These are phyloP conservation scores for Idaea aversata DNA, from an alignment of 2,888 invertebrate genomes.

Conservation along the genomic window DNA sequence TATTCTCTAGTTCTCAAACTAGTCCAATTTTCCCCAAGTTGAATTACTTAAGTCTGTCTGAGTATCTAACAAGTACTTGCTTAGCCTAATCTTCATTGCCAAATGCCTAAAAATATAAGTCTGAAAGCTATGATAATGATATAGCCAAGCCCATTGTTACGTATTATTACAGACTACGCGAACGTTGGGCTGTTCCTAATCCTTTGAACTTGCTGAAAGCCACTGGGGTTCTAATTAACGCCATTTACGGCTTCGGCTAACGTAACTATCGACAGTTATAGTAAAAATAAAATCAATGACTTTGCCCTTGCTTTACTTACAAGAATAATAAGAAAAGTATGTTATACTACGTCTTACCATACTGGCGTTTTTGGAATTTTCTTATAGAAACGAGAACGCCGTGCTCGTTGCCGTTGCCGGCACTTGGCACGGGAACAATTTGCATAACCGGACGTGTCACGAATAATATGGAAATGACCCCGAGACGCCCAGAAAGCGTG, in stretches of 20 bases:
- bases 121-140: neutral
- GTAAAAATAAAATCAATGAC: neutral
- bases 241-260: conserved; percentile 38
- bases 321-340: conserved; percentile 16
- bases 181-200: conserved; percentile 22
- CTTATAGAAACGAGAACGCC: conserved; percentile 9
- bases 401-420: conserved; percentile 26
- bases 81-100: neutral
- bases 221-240: conserved; percentile 53
- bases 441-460: conserved; percentile 74
- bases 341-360: conserved; percentile 15
- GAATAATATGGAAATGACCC: conserved; percentile 77
- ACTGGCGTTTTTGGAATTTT: conserved; percentile 26
- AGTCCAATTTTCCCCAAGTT: neutral
- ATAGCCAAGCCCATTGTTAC: conserved; percentile 8
- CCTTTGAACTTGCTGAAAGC: conserved; percentile 45
- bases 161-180: conserved; percentile 31
- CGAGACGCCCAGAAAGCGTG: conserved; percentile 38
- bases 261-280: neutral
- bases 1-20: neutral
- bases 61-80: neutral
- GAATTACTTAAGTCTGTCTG: neutral
- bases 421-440: conserved; percentile 51
- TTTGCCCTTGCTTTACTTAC: conserved; percentile 10
- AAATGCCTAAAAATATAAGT: neutral